Evolutionary conservation across 2,797 vertebrate genomes (phyloP).

Genomic region (Percopsis omiscomaycus): DNA sequence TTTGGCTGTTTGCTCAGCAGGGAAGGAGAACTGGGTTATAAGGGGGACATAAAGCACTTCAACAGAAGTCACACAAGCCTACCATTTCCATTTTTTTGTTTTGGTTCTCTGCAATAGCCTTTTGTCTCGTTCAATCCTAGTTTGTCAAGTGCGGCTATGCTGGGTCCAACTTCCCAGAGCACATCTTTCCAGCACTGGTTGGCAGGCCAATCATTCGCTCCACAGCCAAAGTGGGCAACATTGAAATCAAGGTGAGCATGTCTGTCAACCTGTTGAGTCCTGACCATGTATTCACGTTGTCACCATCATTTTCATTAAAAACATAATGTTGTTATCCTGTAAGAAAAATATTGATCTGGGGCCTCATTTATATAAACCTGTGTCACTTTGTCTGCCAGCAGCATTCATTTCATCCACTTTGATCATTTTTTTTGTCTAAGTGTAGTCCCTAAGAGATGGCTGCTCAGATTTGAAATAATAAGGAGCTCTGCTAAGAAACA

Average conservation of each 20-base stretch:
- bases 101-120: background rate
- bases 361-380: too few species aligned
- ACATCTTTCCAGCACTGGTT: conserved; percentile 85
- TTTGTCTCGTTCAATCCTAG: conserved; percentile 47
- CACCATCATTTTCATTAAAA: background rate
- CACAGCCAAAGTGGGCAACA: conserved; percentile 83
- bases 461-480: too few species aligned
- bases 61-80: too few species aligned
- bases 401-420: too few species aligned
- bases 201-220: conserved; percentile 85
- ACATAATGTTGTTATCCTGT: background rate
- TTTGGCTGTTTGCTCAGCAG: too few species aligned
- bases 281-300: background rate
- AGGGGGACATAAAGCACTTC: too few species aligned
- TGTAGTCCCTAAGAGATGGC: too few species aligned
- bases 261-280: background rate
- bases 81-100: too few species aligned
- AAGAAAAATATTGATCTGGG: background rate
- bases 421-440: too few species aligned
- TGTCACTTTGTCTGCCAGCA: too few species aligned
- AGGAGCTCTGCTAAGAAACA: too few species aligned
- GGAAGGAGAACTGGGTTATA: too few species aligned
- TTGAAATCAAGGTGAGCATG: conserved; percentile 81
- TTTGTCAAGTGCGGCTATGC: conserved; percentile 86
- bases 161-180: conserved; percentile 86